Conservation (phyloP, 2,888 invertebrate genomes). For the Tipula confusa region DNA sequence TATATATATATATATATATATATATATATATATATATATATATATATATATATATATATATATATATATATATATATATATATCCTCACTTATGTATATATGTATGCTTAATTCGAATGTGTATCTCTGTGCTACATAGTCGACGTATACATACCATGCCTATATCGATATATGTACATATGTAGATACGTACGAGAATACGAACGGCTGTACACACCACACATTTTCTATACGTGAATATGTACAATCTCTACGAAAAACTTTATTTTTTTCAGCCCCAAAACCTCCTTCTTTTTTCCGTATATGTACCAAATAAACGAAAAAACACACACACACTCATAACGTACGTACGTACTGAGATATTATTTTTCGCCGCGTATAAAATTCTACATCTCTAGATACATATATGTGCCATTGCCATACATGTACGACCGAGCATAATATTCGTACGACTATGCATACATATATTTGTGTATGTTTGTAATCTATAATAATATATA, state of each 20-base stretch:
- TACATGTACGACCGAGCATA: not conserved
- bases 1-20: too few relatives aligned
- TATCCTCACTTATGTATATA: too few relatives aligned
- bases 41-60: too few relatives aligned
- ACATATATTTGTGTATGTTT: not conserved
- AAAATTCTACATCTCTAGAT: not conserved
- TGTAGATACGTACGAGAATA: not conserved
- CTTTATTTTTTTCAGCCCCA: not conserved
- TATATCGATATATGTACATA: not conserved
- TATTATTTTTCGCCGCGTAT: conserved; percentile 6
- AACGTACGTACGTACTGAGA: not conserved
- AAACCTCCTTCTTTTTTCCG: not conserved
- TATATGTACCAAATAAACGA: not conserved
- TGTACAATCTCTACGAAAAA: not conserved
- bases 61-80: too few relatives aligned
- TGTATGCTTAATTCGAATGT: not conserved
- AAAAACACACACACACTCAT: not conserved
- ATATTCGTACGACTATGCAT: not conserved
- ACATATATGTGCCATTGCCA: too few relatives aligned
- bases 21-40: too few relatives aligned
- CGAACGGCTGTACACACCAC: not conserved
- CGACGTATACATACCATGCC: not conserved
- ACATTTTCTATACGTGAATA: not conserved
- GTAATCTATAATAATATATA: conserved; percentile 12
- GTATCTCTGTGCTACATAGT: not conserved